Percentiles rank a stretch among this genome's conserved stretches.
Conservation (phyloP, 2,113 vertebrate genomes). For the Anhinga rufa region DNA sequence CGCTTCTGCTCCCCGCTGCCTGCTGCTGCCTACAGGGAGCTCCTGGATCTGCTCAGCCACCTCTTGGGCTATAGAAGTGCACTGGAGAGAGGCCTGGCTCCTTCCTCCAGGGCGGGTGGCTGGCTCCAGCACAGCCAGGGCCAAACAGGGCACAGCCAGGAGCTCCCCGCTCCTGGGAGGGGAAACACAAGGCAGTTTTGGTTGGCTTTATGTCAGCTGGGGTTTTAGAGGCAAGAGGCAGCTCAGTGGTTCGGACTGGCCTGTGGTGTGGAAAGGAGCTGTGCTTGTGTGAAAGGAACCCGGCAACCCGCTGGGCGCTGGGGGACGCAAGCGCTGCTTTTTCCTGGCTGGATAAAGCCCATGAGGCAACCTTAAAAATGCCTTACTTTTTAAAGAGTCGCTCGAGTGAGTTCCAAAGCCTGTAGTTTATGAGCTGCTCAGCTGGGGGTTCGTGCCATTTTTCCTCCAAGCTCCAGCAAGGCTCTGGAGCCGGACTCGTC, state of each 20-base stretch:
- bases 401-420: fast-evolving
- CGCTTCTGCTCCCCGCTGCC: neutral
- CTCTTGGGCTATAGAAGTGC: neutral
- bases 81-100: neutral
- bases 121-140: neutral
- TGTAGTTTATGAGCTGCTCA: neutral
- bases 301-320: neutral
- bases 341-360: neutral
- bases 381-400: neutral
- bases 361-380: neutral
- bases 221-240: neutral
- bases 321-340: neutral
- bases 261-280: neutral
- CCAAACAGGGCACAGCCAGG: neutral
- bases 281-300: neutral
- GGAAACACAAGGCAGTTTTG: fast-evolving
- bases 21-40: neutral
- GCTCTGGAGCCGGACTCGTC: fast-evolving
- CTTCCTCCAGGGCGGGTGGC: fast-evolving
- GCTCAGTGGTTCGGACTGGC: neutral
- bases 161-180: neutral
- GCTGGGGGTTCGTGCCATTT: neutral
- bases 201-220: neutral
- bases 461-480: neutral
- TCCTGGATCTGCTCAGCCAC: neutral